Evolutionary conservation across 2,113 vertebrate genomes (phyloP).

Genomic region (Epinephelus cyanopodus): DNA sequence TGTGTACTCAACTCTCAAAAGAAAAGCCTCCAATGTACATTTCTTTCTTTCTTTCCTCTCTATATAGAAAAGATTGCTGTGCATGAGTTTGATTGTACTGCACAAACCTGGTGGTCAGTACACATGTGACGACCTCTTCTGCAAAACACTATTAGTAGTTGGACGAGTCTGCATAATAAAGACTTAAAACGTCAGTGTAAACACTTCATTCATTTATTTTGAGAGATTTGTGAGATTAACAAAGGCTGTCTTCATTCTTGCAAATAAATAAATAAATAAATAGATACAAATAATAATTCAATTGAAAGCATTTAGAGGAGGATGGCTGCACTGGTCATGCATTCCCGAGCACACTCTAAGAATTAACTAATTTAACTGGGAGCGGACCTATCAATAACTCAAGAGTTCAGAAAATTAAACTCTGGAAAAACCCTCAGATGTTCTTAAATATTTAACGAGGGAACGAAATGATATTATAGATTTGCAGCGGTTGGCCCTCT

Average conservation of each 20-base stretch:
- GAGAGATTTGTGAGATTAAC: conserved; percentile 8
- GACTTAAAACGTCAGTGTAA: conserved; percentile 19
- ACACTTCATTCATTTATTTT: conserved; percentile 27
- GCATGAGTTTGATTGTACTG: conserved; percentile 20
- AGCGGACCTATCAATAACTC: conserved; percentile 7
- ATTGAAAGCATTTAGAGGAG: background rate
- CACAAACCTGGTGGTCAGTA: conserved; percentile 42
- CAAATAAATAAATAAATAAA: background rate
- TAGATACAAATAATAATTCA: background rate
- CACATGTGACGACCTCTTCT: conserved; percentile 1
- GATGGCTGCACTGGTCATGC: background rate
- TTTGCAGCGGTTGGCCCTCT: conserved; percentile 11
- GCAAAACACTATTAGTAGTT: conserved; percentile 23
- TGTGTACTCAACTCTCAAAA: background rate
- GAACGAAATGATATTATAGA: conserved; percentile 13
- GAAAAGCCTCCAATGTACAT: background rate
- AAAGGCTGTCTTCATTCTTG: background rate
- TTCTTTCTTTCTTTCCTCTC: background rate
- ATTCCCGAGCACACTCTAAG: background rate
- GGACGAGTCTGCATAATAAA: background rate
- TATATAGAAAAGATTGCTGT: background rate
- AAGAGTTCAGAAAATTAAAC: background rate
- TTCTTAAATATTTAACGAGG: conserved; percentile 23
- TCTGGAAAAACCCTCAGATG: background rate
- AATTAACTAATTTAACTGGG: background rate